Evolutionary conservation across 2,797 vertebrate genomes (phyloP).

Genomic region (Spinibarbus caldwelli): DNA sequence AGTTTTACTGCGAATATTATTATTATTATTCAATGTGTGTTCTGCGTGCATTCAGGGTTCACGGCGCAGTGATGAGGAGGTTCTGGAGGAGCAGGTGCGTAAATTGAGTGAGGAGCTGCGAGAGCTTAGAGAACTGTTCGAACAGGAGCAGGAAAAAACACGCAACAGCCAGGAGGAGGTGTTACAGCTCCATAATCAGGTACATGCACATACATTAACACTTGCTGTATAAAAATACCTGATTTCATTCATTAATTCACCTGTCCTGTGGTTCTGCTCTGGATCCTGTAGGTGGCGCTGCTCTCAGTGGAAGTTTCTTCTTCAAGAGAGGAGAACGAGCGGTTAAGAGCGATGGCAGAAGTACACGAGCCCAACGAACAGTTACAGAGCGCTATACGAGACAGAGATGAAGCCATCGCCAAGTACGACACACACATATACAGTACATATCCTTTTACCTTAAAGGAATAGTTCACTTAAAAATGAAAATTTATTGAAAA

Average conservation of each 20-base stretch:
- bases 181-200: conserved; percentile 93
- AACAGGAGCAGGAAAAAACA: conserved; percentile 88
- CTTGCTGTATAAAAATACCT: neutral
- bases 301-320: conserved; percentile 92
- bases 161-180: conserved; percentile 84
- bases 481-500: neutral
- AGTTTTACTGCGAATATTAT: neutral
- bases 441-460: neutral
- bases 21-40: conserved; percentile 34
- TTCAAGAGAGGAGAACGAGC: conserved; percentile 87
- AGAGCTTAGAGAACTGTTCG: conserved; percentile 87
- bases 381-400: conserved; percentile 92
- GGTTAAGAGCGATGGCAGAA: conserved; percentile 82
- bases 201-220: conserved; percentile 56
- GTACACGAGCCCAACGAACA: conserved; percentile 87
- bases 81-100: conserved; percentile 94
- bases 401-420: conserved; percentile 94
- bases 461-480: neutral
- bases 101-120: conserved; percentile 90
- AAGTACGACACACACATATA: conserved; percentile 78
- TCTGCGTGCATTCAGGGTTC: conserved; percentile 79
- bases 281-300: conserved; percentile 84
- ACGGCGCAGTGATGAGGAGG: conserved; percentile 91
- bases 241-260: neutral
- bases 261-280: neutral